Conservation (phyloP, 92 coral and sea anemone species). For the Micromussa lordhowensis region DNA sequence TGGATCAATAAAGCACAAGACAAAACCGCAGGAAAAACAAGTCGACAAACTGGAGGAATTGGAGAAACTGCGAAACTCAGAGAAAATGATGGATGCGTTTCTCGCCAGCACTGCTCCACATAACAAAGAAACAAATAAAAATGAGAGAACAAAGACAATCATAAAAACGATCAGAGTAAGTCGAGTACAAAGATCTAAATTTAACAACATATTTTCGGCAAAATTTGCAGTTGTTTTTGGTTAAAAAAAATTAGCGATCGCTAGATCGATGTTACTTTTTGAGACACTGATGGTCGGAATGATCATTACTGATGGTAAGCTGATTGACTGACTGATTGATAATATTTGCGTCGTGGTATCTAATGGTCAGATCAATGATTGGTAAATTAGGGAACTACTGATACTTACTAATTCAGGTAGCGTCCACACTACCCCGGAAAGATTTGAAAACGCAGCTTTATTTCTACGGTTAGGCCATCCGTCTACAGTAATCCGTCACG, state of each 20-base stretch:
- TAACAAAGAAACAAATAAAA: constrained; percentile 82
- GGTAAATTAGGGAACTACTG: no score
- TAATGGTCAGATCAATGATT: not conserved
- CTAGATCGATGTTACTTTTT: no score
- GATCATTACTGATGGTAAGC: no score
- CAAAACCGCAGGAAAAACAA: constrained; percentile 36
- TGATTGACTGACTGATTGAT: not conserved
- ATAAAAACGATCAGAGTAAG: constrained; percentile 89
- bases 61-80: constrained; percentile 85
- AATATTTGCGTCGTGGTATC: not conserved
- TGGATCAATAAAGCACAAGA: constrained; percentile 14
- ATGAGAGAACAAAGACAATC: constrained; percentile 89
- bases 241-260: no score
- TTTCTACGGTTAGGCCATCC: no score
- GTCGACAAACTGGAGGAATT: constrained; percentile 88
- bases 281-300: no score
- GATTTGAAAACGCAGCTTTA: no score
- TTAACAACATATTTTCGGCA: no score
- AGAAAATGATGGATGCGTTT: constrained; percentile 96
- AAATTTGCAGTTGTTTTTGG: no score
- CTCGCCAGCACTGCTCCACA: constrained; percentile 81
- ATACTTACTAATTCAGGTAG: no score
- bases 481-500: no score
- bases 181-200: not conserved
- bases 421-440: no score